Conservation (phyloP, 2,888 invertebrate genomes). For the Lissonota sp. region DNA sequence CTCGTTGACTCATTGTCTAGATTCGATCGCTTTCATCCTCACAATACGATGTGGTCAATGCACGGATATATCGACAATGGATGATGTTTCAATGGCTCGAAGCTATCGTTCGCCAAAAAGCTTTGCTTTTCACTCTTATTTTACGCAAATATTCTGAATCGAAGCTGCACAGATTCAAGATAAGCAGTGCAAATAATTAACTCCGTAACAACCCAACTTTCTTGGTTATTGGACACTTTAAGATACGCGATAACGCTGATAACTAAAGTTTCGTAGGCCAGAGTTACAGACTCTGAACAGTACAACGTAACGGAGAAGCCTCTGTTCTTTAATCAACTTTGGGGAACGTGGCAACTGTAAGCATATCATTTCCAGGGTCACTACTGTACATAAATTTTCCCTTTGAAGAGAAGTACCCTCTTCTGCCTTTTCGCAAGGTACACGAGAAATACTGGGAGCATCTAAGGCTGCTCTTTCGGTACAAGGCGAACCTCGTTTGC, state of each 20-base stretch:
- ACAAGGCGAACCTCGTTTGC: conserved; percentile 50
- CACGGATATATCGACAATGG: background rate
- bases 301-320: conserved; percentile 19
- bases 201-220: background rate
- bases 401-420: conserved; percentile 28
- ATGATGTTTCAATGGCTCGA: background rate
- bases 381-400: conserved; percentile 42
- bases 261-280: conserved; percentile 10
- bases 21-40: conserved; percentile 1
- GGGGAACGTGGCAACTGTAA: conserved; percentile 1
- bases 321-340: conserved; percentile 55
- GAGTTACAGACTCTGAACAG: conserved; percentile 18
- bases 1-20: conserved; percentile 28
- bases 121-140: background rate
- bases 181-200: background rate
- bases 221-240: background rate
- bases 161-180: background rate
- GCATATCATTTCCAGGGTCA: conserved; percentile 29
- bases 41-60: background rate
- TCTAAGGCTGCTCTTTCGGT: conserved; percentile 21
- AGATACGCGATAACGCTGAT: conserved; percentile 18
- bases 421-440: conserved; percentile 11
- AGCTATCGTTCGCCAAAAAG: background rate
- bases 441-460: conserved; percentile 29
- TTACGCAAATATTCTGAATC: background rate